Evolutionary conservation across 2,113 vertebrate species (phyloP), one percentile per base, ranked within the genome.

Genomic region (Fukomys damarensis): DNA sequence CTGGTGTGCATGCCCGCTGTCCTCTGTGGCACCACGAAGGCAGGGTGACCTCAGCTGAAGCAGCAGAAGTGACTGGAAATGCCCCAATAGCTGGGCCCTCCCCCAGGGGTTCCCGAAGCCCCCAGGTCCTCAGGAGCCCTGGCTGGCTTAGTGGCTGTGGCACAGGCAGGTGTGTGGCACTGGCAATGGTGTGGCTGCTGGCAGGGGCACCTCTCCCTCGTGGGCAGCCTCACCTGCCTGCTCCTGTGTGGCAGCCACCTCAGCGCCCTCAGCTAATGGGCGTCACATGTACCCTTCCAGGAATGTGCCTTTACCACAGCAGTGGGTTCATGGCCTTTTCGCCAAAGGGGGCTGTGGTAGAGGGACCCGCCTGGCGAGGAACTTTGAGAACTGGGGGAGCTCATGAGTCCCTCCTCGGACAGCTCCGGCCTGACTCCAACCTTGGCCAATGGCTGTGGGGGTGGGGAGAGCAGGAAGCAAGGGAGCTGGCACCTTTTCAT

Each of bases 291-390:
- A 99, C 98, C 0, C 98, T 99, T 91, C 98, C 98, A 0, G 99
- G 99, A 66, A 99, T 99, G 99, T 98, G 99, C 96, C 98, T 99
- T 97, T 99, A 99, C 98, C 99, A 99, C 98, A 99, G 99, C 98
- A 99, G 99, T 0, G 98, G 99, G 97, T 96, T 99, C 1, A 98
- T 99, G 3, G 98, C 98, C 0, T 99, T 98, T 93, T 95, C 99
- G 89, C 0, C 97, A 98, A 49, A 84, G 66, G 68, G 96, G 98
- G 82, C 96, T 96, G 70, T 24, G 89, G 43, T 17, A 2, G 66
- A 95, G 1, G 83, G 89, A 72, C 43, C 70, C 30, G 3, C 79
- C 26, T 28, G 86, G 8, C 52, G 84, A 98, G 79, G 68, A 82
- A 20, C 86, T 98, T 3, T 98, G 95, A 98, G 89, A 61, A 54